Conservation (phyloP, 2,797 vertebrate genomes). For the Anniella stebbinsi region DNA sequence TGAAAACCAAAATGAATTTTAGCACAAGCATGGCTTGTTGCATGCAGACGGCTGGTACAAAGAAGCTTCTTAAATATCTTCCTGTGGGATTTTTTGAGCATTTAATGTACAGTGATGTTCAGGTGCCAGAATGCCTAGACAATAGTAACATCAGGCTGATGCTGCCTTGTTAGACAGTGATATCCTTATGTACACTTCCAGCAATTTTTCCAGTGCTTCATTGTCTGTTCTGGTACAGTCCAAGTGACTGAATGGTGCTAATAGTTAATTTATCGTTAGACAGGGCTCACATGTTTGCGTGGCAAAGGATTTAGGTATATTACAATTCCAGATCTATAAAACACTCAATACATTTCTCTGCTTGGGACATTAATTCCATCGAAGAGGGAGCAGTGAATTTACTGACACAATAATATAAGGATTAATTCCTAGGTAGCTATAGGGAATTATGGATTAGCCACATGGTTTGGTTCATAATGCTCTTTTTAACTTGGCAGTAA, state of each 20-base stretch:
- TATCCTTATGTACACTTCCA: neutral
- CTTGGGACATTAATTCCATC: neutral
- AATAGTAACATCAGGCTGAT: neutral
- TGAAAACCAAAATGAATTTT: neutral
- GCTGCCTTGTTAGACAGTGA: neutral
- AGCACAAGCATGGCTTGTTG: neutral
- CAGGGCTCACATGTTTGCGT: neutral
- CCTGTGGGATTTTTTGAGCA: neutral
- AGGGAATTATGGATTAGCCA: conserved; percentile 28
- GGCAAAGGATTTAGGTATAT: neutral
- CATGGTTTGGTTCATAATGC: conserved; percentile 20
- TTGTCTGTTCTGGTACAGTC: neutral
- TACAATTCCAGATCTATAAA: conserved; percentile 25
- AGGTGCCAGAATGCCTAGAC: neutral
- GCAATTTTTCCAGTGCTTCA: neutral
- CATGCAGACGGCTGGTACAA: neutral
- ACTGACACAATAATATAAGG: conserved; percentile 11
- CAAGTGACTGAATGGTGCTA: neutral
- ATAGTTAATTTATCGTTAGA: neutral
- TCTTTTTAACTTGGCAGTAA: conserved; percentile 20
- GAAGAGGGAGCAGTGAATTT: neutral
- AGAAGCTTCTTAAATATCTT: neutral
- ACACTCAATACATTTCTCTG: neutral
- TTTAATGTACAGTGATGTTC: neutral
- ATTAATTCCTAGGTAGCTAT: conserved; percentile 1